Evolutionary conservation across 2,113 vertebrate genomes (phyloP), one percentile per base, ranked within the genome.

Genomic region (Condylura cristata): DNA sequence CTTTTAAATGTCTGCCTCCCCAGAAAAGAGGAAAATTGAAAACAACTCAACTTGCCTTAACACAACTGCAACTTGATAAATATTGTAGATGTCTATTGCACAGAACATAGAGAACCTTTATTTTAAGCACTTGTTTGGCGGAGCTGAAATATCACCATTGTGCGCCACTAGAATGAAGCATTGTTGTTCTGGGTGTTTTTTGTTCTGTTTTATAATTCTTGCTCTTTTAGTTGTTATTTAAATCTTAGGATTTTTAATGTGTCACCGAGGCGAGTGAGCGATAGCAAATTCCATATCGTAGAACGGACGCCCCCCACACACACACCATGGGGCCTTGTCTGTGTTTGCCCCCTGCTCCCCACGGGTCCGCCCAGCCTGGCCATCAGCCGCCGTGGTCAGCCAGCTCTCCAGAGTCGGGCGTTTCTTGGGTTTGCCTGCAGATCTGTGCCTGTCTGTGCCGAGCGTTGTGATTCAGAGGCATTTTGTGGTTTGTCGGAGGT

Each of bases 221-320:
- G 80, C 60, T 97, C 48, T 97, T 96, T 90, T 82, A 86, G 76
- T 93, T 76, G 46, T 89, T 97, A 94, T 97, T 97, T 96, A 94
- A 97, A 96, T 92, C 75, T 94, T 94, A 60, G 70, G 41, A 94
- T 95, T 89, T 94, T 61, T 48, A 74, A 75, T 70, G 78, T 90
- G 88, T 88, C 86, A 41, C 93, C 72, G 92, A 79, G 86, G 96
- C 89, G 86, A 94, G 70, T 86, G 71, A 34, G 71, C 18, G 85
- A 79, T 24, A 39, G 93, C 84, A n/a, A 60, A 91, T 93, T 94
- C 88, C 88, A 13, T 6, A 20, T n/a, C 28, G 53, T 46, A 22
- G 84, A 66, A 7, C 1, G 83, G 26, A 8, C 5, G 60, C 37
- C 63, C 28, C 18, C 41, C 85, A n/a, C n/a, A n/a, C n/a, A n/a